Conservation (phyloP, 2,113 vertebrate genomes). For the Rhizomys pruinosus region DNA sequence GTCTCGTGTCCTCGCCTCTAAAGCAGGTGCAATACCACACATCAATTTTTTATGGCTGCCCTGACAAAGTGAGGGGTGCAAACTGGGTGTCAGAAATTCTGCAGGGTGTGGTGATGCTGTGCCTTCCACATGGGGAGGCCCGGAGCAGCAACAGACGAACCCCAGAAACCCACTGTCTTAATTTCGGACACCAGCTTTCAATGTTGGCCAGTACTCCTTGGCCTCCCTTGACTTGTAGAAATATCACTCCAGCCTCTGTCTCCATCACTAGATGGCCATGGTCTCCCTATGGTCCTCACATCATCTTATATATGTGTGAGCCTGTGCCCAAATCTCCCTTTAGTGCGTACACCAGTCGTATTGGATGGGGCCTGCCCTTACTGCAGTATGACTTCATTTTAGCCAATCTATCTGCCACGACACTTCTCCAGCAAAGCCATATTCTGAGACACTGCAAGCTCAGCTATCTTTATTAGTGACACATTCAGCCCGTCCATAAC, state of each 20-base stretch:
- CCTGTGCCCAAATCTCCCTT: neutral
- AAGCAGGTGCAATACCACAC: fast-evolving
- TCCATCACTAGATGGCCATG: neutral
- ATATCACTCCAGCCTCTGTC: fast-evolving
- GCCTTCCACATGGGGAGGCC: neutral
- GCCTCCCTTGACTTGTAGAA: fast-evolving
- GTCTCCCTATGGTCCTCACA: neutral
- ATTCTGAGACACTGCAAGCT: neutral
- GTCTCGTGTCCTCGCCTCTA: neutral
- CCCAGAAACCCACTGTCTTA: neutral
- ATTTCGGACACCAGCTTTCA: neutral
- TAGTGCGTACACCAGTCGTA: neutral
- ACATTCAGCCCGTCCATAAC: neutral
- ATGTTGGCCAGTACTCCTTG: fast-evolving
- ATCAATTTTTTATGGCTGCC: neutral
- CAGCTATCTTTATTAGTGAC: neutral
- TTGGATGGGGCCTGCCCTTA: neutral
- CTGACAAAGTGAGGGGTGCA: fast-evolving
- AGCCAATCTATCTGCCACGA: neutral
- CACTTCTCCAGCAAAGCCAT: neutral
- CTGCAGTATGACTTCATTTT: neutral
- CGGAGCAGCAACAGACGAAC: neutral
- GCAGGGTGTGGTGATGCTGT: neutral
- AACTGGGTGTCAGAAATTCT: neutral
- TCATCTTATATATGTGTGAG: no score